These are phyloP conservation scores for Hyphantria cunea DNA, from an alignment of 1,140 invertebrate genomes.

Conservation along the genomic window DNA sequence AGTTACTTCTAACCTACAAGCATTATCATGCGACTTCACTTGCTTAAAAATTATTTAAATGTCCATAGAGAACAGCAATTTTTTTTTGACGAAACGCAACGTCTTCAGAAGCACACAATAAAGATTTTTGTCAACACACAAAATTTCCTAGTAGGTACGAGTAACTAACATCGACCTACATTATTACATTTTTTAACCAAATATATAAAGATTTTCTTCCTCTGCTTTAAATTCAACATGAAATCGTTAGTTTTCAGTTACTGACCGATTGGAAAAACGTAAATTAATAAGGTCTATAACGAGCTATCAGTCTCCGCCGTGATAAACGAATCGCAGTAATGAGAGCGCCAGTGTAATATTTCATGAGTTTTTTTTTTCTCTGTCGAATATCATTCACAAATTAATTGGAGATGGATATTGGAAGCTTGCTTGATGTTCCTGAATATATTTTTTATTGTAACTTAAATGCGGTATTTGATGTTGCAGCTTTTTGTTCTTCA, in stretches of 20 bases:
- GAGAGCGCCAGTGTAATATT: slow-evolving; percentile 36
- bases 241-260: slow-evolving; percentile 41
- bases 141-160: too few relatives aligned
- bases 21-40: too few relatives aligned
- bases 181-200: too few relatives aligned
- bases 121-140: too few relatives aligned
- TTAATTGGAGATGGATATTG: slow-evolving; percentile 44
- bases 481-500: slow-evolving; percentile 22
- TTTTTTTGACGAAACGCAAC: too few relatives aligned
- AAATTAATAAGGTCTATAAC: slow-evolving; percentile 62
- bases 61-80: too few relatives aligned
- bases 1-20: too few relatives aligned
- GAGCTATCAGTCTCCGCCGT: slow-evolving; percentile 43
- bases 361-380: slow-evolving; percentile 32
- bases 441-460: slow-evolving; percentile 29
- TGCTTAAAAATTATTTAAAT: too few relatives aligned
- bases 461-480: slow-evolving; percentile 9
- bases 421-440: slow-evolving; percentile 24
- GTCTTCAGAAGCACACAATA: too few relatives aligned
- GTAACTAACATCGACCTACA: too few relatives aligned
- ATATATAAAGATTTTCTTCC: too few relatives aligned
- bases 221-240: slow-evolving; percentile 16
- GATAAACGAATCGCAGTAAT: slow-evolving; percentile 35
- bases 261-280: slow-evolving; percentile 22
- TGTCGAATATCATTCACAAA: slow-evolving; percentile 39